Base-by-base conservation (phyloP, 2,113 vertebrate genomes). In the Mus pahari region DNA sequence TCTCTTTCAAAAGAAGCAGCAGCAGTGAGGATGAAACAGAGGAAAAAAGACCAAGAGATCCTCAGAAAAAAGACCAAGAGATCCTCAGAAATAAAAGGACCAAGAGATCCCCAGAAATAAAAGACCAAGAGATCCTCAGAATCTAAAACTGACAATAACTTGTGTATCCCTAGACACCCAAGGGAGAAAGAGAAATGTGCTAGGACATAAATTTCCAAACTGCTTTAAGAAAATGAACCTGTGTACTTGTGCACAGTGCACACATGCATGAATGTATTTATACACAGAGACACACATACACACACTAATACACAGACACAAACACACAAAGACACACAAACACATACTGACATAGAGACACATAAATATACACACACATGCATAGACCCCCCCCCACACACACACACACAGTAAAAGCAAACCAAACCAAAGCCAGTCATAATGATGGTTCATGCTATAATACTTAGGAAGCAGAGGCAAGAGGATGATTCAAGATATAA, bases 101-200 rank as follows among this genome's bases (percentile, higher is more conserved):
- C 7, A 75, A 90, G 74, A 84, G 26, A 66, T 79, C 53, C 68
- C 89, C 48, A 93, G 7, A 48, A 20, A 60, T 20, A 64, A 89
- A 83, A 16, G 60, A 71, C 31, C 7, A 75, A 89, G 74, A 84
- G 26, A 64, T 79, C 53, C 68, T 91, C 48, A 93, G 50, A 96
- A 86, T 92, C 28, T 86, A 86, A 92, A 91, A 62, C 36, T 90
- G 68, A 53, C 50, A 74, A 17, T 95, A 86, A 62, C 70, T 87
- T 90, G 20, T 95, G 86, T 90, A 20, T 17, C 39, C 26, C 71
- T 82, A 86, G 86, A 78, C 16, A 2, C 6, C 36, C 89, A 5
- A 60, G 36, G 42, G 58, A 83, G 82, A 94, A 86, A 87, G 36
- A 92, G 53, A 77, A 8, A 42, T 64, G 4, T 17, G 26, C 26